phyloP scores from a whole-genome alignment of 2,888 invertebrate genomes.

The Corbicula japonica region DNA sequence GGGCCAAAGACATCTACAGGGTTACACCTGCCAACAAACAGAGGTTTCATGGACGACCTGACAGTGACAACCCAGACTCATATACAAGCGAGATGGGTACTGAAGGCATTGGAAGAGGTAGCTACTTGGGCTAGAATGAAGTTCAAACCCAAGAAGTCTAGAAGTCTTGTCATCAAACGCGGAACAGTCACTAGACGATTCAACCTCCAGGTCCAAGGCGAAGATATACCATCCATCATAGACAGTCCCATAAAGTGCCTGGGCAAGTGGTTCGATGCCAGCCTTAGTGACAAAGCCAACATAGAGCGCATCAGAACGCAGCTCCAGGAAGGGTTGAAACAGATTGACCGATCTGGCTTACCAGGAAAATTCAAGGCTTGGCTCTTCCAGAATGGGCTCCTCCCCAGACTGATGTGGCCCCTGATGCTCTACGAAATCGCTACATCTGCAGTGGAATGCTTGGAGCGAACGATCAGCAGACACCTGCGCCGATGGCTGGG shows the following conservation, averaged over 20 bases:
- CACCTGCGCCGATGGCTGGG: slow-evolving; percentile 38
- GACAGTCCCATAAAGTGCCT: slow-evolving; percentile 25
- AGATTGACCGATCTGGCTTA: slow-evolving; percentile 10
- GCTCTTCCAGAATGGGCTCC: slow-evolving; percentile 37
- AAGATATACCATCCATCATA: slow-evolving; percentile 24
- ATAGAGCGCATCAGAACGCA: neutral
- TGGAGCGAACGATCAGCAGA: slow-evolving; percentile 37
- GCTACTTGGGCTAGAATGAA: no score
- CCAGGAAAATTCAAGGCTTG: slow-evolving; percentile 41
- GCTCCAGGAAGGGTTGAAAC: slow-evolving; percentile 3
- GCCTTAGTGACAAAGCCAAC: neutral
- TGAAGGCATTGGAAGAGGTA: slow-evolving; percentile 3
- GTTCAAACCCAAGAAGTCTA: slow-evolving; percentile 35
- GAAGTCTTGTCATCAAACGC: slow-evolving; percentile 1
- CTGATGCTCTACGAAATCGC: slow-evolving; percentile 42
- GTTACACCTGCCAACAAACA: slow-evolving; percentile 18
- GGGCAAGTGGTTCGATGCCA: slow-evolving; percentile 10
- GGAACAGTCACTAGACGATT: neutral
- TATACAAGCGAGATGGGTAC: slow-evolving; percentile 28
- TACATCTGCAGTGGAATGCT: slow-evolving; percentile 19
- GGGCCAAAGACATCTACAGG: slow-evolving; percentile 17
- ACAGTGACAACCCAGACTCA: slow-evolving; percentile 28
- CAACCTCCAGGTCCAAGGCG: slow-evolving; percentile 15
- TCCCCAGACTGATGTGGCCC: slow-evolving; percentile 34
- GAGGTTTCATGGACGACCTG: slow-evolving; percentile 11